Evolutionary conservation across 2,888 invertebrate species (phyloP).

Genomic region (Apodemia zela): DNA sequence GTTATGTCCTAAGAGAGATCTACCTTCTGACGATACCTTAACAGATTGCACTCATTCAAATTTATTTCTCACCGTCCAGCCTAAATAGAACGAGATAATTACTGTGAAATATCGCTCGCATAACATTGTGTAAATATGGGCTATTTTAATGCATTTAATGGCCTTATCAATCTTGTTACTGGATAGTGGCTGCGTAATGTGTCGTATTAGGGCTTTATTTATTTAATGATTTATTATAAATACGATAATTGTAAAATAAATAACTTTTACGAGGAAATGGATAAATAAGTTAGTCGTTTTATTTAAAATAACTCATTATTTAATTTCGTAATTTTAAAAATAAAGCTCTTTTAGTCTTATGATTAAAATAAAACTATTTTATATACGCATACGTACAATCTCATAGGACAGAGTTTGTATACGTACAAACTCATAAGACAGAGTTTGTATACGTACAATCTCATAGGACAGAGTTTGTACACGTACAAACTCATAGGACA

Average conservation of each 20-base stretch:
- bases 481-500: too few species aligned
- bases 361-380: too few species aligned
- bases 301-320: too few species aligned
- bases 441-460: too few species aligned
- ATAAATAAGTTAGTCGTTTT: too few species aligned
- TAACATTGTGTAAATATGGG: slow-evolving; percentile 7
- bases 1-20: slow-evolving; percentile 49
- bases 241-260: neutral
- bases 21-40: slow-evolving; percentile 37
- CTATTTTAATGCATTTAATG: slow-evolving; percentile 14
- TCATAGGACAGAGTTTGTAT: too few species aligned
- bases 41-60: slow-evolving; percentile 45
- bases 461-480: too few species aligned
- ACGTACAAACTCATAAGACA: too few species aligned
- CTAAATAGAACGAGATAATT: slow-evolving; percentile 17
- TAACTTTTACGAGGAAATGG: too few species aligned
- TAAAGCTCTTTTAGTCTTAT: too few species aligned
- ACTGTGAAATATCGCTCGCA: slow-evolving; percentile 17
- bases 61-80: slow-evolving; percentile 31
- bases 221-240: neutral
- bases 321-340: too few species aligned
- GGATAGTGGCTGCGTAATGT: neutral
- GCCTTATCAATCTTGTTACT: slow-evolving; percentile 6
- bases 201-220: neutral
- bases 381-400: too few species aligned